Evolutionary conservation across 2,888 invertebrate species (phyloP), one percentile per base, ranked within the genome.

Genomic region (Athalia cordata): DNA sequence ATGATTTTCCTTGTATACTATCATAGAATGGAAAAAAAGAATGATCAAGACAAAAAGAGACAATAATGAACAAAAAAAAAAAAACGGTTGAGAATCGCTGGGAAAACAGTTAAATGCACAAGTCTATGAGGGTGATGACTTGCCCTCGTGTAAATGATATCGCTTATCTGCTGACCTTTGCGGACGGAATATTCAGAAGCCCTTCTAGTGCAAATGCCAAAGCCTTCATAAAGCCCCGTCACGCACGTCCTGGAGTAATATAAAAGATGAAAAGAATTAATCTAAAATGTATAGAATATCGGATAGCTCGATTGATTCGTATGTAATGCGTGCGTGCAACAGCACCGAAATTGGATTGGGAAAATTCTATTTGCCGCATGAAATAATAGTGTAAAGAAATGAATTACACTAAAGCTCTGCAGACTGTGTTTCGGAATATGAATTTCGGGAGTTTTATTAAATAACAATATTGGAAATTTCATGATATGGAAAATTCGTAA

Each of bases 151-250:
- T 72, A 72, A 59, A 59, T 72, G 72, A 72, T 72, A 72, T 72
- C 72, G 72, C 72, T 72, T 72, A 59, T 45, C 72, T 72, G 72
- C 72, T 72, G 72, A 72, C 72, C 72, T 72, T 72, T 72, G 57
- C 72, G 72, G 72, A 72, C 45, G 45, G 59, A 72, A 59, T 13
- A 29, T 29, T 29, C 29, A 8, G 72, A 72, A 72, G 72, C 72
- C 72, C 47, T 72, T 57, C 57, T 45, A 8, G 72, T 72, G 45
- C 43, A 43, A 72, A 72, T 72, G 57, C 57, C 47, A 13, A 72
- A 59, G n/a, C 57, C 57, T 59, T 15, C 45, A 9, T 11, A 52
- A 68, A 68, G 15, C 52, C n/a, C 15, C 55, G 47, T 72, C 72
- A 72, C 72, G 72, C 72, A 72, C 45, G 70, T 15, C 7, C 5